phyloP scores from a whole-genome alignment of 2,888 invertebrate genomes.

The Caenorhabditis japonica region DNA sequence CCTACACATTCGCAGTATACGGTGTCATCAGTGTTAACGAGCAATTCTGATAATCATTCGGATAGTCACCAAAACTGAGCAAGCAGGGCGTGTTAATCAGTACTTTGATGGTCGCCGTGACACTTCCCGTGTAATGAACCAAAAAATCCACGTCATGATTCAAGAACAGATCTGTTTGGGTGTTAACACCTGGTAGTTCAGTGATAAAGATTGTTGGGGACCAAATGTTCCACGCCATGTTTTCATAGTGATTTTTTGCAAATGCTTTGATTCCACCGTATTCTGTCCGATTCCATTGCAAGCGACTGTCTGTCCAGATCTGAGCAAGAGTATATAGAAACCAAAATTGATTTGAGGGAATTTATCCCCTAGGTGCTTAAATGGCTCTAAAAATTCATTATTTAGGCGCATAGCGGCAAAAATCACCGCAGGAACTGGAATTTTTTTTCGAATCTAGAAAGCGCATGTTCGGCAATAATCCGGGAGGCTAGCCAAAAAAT shows the following conservation, averaged over 20 bases:
- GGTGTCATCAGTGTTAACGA: conserved; percentile 19
- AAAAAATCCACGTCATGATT: conserved; percentile 2
- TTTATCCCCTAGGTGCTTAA: no score
- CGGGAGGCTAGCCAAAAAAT: no score
- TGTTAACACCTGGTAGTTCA: conserved; percentile 9
- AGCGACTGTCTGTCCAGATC: conserved; percentile 18
- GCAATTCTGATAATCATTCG: conserved; percentile 48
- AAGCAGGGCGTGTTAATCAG: conserved; percentile 15
- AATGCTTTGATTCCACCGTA: conserved; percentile 4
- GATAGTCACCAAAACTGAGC: conserved; percentile 32
- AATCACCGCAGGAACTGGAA: background rate
- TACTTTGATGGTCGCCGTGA: conserved; percentile 10
- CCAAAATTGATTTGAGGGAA: no score
- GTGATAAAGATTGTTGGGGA: background rate
- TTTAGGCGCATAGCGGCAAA: no score
- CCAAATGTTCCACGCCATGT: background rate
- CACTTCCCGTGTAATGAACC: conserved; percentile 3
- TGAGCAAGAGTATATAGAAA: no score
- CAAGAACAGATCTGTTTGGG: conserved; percentile 3
- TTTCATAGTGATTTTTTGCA: background rate
- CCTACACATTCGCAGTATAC: conserved; percentile 26
- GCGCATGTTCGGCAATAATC: no score
- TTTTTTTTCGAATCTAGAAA: no score
- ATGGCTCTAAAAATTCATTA: no score
- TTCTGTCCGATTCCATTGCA: conserved; percentile 3